phyloP scores from a whole-genome alignment of 2,888 invertebrate species.

The Lasioglossum oenotherae region DNA sequence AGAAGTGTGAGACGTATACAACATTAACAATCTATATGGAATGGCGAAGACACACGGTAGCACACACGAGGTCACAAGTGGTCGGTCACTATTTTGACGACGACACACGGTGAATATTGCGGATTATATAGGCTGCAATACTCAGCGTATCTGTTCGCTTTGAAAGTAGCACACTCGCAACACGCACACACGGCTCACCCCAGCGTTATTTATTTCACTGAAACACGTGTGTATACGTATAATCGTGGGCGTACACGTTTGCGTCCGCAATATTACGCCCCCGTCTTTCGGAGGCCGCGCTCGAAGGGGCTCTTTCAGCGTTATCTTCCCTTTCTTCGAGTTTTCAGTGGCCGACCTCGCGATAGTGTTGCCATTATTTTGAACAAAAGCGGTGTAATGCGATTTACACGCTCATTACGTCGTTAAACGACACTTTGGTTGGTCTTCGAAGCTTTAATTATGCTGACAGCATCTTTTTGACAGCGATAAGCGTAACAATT shows the following conservation, averaged over 20 bases:
- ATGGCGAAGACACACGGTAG: background rate
- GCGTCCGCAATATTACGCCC: conserved; percentile 68
- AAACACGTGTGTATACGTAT: background rate
- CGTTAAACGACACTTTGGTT: background rate
- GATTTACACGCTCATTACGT: background rate
- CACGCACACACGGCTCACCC: conserved; percentile 3
- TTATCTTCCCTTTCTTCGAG: conserved; percentile 13
- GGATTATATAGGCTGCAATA: conserved; percentile 69
- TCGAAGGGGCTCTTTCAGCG: conserved; percentile 48
- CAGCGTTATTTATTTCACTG: conserved; percentile 37
- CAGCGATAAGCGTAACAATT: background rate
- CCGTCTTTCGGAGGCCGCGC: conserved; percentile 67
- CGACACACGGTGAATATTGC: conserved; percentile 67
- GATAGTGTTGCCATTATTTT: background rate
- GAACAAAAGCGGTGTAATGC: background rate
- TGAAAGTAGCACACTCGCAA: conserved; percentile 60
- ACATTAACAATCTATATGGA: conserved; percentile 28
- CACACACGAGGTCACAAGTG: background rate
- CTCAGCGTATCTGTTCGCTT: conserved; percentile 52
- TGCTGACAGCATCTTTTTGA: background rate
- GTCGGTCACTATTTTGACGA: conserved; percentile 40
- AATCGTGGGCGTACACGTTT: conserved; percentile 26
- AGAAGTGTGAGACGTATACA: conserved; percentile 19
- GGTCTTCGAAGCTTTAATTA: no score
- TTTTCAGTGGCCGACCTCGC: conserved; percentile 16